These are phyloP conservation scores for Tinea trinotella DNA, from an alignment of 2,888 invertebrate genomes.

Conservation along the genomic window DNA sequence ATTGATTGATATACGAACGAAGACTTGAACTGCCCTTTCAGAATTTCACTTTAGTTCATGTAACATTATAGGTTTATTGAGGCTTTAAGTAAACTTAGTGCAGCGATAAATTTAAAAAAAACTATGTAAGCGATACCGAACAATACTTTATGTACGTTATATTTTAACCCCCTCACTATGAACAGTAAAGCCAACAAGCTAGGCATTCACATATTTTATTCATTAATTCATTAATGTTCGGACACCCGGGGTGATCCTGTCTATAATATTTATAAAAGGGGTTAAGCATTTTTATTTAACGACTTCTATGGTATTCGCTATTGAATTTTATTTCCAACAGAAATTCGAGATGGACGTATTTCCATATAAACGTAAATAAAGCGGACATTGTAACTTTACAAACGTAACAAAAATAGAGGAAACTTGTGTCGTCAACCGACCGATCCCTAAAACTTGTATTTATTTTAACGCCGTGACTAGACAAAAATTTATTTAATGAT, in stretches of 20 bases:
- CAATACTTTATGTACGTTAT: slow-evolving; percentile 27
- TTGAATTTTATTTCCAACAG: not conserved
- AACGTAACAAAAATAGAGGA: not conserved
- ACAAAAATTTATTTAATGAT: slow-evolving; percentile 6
- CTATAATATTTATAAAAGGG: slow-evolving; percentile 32
- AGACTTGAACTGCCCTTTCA: too few species aligned
- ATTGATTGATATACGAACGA: too few species aligned
- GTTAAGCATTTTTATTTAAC: not conserved
- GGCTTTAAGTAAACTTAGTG: too few species aligned
- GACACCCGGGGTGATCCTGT: slow-evolving; percentile 30
- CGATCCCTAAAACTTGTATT: not conserved
- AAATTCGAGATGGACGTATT: not conserved
- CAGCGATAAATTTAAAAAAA: not conserved
- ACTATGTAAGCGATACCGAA: not conserved
- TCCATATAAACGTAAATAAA: not conserved
- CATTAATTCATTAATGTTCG: slow-evolving; percentile 41
- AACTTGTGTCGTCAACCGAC: not conserved
- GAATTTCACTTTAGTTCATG: too few species aligned
- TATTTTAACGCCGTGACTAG: slow-evolving; percentile 5
- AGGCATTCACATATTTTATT: slow-evolving; percentile 54
- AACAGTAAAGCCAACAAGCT: slow-evolving; percentile 31
- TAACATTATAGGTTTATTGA: too few species aligned
- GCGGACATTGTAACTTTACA: too few species aligned
- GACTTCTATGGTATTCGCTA: not conserved
- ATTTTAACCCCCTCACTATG: slow-evolving; percentile 50